These are phyloP conservation scores for Microctonus aethiopoides DNA, from an alignment of 2,888 invertebrate genomes.

Conservation along the genomic window DNA sequence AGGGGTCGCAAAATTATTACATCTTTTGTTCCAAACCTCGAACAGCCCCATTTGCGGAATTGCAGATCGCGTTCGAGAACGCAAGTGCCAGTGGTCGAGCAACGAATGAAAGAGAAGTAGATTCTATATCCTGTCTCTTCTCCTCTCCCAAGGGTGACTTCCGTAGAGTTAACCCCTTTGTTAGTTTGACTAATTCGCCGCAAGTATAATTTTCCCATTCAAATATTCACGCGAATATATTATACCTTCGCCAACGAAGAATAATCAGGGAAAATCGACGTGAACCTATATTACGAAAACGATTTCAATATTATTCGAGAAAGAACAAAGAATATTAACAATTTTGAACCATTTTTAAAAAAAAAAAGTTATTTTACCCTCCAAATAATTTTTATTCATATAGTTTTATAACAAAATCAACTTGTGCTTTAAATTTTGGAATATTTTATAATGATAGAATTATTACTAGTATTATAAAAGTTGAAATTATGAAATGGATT, in stretches of 20 bases:
- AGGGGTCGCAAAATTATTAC: conserved; percentile 64
- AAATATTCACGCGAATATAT: conserved; percentile 35
- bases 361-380: too few relatives aligned
- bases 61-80: conserved; percentile 63
- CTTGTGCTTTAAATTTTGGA: too few relatives aligned
- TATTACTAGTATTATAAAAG: too few relatives aligned
- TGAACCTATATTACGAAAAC: not conserved
- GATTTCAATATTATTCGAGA: not conserved
- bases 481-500: too few relatives aligned
- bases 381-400: too few relatives aligned
- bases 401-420: too few relatives aligned
- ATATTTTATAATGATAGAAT: too few relatives aligned
- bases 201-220: conserved; percentile 56
- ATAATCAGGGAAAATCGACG: not conserved
- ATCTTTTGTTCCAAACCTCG: conserved; percentile 65
- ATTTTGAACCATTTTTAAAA: too few relatives aligned
- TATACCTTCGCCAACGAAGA: conserved; percentile 3
- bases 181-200: conserved; percentile 62
- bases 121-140: too few relatives aligned
- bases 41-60: conserved; percentile 65
- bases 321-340: too few relatives aligned
- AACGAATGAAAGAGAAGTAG: conserved; percentile 2
- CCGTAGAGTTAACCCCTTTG: conserved; percentile 52
- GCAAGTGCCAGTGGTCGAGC: conserved; percentile 59
- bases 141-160: conserved; percentile 31